phyloP scores from a whole-genome alignment of 2,888 invertebrate genomes.

The Parnassius apollo region DNA sequence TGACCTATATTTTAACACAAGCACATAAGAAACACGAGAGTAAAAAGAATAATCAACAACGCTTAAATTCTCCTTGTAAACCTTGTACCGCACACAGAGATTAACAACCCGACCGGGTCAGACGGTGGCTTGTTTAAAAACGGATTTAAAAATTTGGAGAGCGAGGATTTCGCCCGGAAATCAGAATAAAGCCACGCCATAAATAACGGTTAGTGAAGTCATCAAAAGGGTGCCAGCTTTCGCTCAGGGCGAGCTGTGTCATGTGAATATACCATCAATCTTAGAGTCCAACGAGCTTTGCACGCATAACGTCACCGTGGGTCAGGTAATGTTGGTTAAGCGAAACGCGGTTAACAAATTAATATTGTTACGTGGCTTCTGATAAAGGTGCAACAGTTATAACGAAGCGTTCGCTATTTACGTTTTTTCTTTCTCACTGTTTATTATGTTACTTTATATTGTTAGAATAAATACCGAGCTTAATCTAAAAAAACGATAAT shows the following conservation, averaged over 20 bases:
- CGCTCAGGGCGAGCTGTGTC: constrained; percentile 65
- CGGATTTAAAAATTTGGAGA: constrained; percentile 46
- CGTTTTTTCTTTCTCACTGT: background rate
- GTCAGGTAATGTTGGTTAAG: constrained; percentile 10
- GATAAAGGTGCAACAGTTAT: constrained; percentile 14
- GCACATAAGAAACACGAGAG: constrained; percentile 13
- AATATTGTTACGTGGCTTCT: constrained; percentile 19
- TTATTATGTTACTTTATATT: background rate
- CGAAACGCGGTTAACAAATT: constrained; percentile 17
- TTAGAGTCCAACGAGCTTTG: constrained; percentile 42
- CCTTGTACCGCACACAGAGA: constrained; percentile 21
- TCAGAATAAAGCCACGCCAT: constrained; percentile 64
- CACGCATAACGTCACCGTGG: constrained; percentile 51
- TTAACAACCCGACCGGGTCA: constrained; percentile 27
- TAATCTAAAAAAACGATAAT: too few relatives aligned
- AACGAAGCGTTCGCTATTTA: constrained; percentile 1
- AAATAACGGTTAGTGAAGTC: constrained; percentile 79
- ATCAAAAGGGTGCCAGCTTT: constrained; percentile 73
- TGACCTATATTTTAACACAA: constrained; percentile 10
- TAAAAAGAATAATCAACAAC: constrained; percentile 24
- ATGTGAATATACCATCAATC: constrained; percentile 78
- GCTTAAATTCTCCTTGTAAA: constrained; percentile 25
- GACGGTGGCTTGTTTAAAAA: constrained; percentile 45
- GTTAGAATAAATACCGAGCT: too few relatives aligned
- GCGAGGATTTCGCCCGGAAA: constrained; percentile 45